These are phyloP conservation scores for Sandelia bainsii DNA, from an alignment of 2,797 vertebrate species.

Conservation along the genomic window DNA sequence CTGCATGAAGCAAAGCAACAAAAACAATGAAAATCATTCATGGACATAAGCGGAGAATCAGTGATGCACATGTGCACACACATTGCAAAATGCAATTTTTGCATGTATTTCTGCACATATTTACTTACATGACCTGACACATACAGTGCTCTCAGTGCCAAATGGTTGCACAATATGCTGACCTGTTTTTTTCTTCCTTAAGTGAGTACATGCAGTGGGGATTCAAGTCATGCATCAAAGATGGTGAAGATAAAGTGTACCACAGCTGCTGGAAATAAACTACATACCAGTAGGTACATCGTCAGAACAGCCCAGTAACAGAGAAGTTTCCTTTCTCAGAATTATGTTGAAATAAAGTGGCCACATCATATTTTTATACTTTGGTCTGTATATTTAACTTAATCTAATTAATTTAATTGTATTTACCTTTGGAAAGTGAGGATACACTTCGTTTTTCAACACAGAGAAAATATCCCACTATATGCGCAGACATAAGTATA, in stretches of 20 bases:
- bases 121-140: constrained; percentile 35
- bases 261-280: constrained; percentile 45
- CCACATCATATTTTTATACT: background rate
- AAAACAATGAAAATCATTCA: constrained; percentile 11
- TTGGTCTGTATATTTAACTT: background rate
- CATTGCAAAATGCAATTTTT: constrained; percentile 32
- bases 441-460: background rate
- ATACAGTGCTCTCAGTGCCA: constrained; percentile 54
- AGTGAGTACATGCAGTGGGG: constrained; percentile 56
- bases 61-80: background rate
- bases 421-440: background rate
- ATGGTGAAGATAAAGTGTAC: constrained; percentile 61
- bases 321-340: background rate
- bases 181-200: constrained; percentile 69
- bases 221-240: constrained; percentile 64
- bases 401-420: background rate
- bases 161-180: constrained; percentile 76
- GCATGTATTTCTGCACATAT: constrained; percentile 40
- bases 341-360: constrained; percentile 2
- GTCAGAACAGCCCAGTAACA: constrained; percentile 13
- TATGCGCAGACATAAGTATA: constrained; percentile 41
- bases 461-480: constrained; percentile 13
- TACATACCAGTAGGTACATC: background rate
- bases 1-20: background rate
- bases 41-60: background rate